phyloP scores from a whole-genome alignment of 2,113 vertebrate genomes.

The Bungarus multicinctus region DNA sequence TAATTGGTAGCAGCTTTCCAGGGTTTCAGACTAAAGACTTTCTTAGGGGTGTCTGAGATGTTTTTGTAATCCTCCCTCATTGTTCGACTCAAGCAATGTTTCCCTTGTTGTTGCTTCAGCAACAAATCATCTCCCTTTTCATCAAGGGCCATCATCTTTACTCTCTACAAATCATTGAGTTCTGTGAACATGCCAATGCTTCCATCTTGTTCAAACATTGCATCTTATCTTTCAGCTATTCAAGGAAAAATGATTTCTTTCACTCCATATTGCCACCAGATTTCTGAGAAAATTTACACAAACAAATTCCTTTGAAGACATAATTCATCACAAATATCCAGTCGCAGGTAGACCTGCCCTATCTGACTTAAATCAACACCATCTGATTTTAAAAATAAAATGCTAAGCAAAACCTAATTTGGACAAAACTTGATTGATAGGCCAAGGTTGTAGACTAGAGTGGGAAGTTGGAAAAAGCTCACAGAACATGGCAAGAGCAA shows the following conservation, averaged over 20 bases:
- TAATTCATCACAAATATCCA: conserved; percentile 27
- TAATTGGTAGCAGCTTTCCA: neutral
- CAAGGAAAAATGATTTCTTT: neutral
- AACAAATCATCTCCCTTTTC: neutral
- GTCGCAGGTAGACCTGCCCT: neutral
- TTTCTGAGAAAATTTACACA: neutral
- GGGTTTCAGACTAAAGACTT: neutral
- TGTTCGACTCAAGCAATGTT: neutral
- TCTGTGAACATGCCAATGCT: neutral
- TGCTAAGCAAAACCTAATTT: neutral
- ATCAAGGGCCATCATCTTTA: neutral
- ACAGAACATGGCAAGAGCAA: neutral
- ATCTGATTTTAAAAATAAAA: neutral
- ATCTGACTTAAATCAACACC: neutral
- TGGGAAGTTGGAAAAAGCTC: neutral
- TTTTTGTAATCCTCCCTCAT: neutral
- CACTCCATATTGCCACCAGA: conserved; percentile 21
- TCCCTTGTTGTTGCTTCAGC: neutral
- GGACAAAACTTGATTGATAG: neutral
- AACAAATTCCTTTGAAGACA: conserved; percentile 22
- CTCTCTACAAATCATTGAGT: neutral
- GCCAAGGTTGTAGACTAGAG: neutral
- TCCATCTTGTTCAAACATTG: neutral
- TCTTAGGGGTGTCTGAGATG: neutral
- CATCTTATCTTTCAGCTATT: neutral